Conservation (phyloP, 2,113 vertebrate genomes). For the Ammodytes marinus region DNA sequence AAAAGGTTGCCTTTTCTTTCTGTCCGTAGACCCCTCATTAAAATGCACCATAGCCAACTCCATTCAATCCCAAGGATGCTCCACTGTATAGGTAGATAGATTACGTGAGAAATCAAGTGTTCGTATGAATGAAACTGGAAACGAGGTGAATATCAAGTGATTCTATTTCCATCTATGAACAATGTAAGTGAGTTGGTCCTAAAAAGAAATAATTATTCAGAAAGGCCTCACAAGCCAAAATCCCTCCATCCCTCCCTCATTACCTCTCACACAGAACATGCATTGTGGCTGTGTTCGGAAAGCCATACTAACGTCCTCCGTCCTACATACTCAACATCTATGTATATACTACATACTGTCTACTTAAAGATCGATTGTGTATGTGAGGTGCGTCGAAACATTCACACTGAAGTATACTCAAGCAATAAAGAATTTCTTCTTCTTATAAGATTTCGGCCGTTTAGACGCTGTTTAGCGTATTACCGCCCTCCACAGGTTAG, state of each 20-base stretch:
- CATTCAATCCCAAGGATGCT: slow-evolving; percentile 46
- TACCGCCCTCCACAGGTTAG: no score
- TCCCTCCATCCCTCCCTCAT: slow-evolving; percentile 47
- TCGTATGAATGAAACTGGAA: slow-evolving; percentile 37
- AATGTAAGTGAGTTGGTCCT: slow-evolving; percentile 26
- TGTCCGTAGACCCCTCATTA: slow-evolving; percentile 52
- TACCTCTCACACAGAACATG: slow-evolving; percentile 33
- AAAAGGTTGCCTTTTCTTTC: slow-evolving; percentile 52
- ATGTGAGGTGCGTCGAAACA: no score
- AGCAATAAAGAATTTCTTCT: no score
- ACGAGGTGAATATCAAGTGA: slow-evolving; percentile 11
- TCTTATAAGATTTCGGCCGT: no score
- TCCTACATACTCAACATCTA: no score
- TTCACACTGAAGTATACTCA: no score
- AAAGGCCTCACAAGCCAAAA: slow-evolving; percentile 50
- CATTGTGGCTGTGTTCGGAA: no score
- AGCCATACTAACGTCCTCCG: no score
- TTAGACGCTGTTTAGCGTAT: no score
- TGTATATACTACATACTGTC: no score
- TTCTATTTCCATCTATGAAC: slow-evolving; percentile 34
- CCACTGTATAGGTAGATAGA: slow-evolving; percentile 22
- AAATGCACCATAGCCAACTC: slow-evolving; percentile 49
- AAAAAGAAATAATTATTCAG: slow-evolving; percentile 56
- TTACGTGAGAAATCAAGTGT: slow-evolving; percentile 34
- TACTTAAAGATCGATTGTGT: no score